Conservation (phyloP, 2,113 vertebrate genomes). For the Gambusia affinis region DNA sequence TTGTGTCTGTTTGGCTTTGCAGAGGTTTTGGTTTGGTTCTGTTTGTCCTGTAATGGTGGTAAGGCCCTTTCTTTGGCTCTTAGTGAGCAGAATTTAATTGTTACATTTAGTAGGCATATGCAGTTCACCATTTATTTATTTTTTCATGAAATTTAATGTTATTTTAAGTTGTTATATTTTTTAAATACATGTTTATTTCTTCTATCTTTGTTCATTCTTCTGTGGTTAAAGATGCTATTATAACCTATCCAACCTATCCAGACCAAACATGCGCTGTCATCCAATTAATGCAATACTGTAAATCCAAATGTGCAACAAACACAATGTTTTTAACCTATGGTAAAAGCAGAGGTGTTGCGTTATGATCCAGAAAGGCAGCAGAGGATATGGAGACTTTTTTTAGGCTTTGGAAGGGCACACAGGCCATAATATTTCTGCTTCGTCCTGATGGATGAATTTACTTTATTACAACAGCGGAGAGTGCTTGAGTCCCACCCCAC, state of each 20-base stretch:
- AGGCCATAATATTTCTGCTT: constrained; percentile 63
- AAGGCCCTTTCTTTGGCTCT: neutral
- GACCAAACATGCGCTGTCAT: neutral
- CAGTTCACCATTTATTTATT: no score
- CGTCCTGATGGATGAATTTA: constrained; percentile 72
- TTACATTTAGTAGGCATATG: neutral
- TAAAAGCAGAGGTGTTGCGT: constrained; percentile 44
- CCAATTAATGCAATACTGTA: neutral
- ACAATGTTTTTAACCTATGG: constrained; percentile 22
- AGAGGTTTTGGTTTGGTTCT: neutral
- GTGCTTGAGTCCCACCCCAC: constrained; percentile 43
- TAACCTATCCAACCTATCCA: neutral
- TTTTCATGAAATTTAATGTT: no score
- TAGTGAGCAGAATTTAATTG: neutral
- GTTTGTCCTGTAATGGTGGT: neutral
- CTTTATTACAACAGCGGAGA: constrained; percentile 72
- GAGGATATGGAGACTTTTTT: constrained; percentile 52
- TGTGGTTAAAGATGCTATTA: neutral
- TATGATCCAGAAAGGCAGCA: constrained; percentile 36
- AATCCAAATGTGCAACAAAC: neutral
- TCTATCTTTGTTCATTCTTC: neutral
- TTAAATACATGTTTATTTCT: neutral
- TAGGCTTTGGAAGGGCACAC: constrained; percentile 70
- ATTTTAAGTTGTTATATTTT: no score
- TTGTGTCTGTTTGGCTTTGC: no score